Percentiles rank a stretch among this genome's conserved stretches.
Conservation (phyloP, 2,113 vertebrate species). For the Melanostigma gelatinosum region DNA sequence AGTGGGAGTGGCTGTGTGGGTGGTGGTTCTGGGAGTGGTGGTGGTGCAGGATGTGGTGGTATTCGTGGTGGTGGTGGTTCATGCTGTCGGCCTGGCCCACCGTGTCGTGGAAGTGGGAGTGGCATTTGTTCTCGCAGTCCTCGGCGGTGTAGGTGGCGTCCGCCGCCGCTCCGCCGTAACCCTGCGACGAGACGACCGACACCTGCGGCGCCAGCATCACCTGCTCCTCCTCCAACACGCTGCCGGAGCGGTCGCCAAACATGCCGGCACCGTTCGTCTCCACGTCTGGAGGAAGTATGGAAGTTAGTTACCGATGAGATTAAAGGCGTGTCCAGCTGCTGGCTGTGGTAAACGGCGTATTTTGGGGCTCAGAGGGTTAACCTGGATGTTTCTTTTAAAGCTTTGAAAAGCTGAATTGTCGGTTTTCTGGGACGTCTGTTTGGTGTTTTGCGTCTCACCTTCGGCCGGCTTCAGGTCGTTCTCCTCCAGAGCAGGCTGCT, state of each 20-base stretch:
- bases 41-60: constrained; percentile 98
- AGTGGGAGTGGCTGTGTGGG: constrained; percentile 95
- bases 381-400: no score
- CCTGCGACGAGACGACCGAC: constrained; percentile 76
- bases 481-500: constrained; percentile 87
- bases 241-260: constrained; percentile 79
- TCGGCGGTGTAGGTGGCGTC: constrained; percentile 85
- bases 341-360: no score
- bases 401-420: no score
- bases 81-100: constrained; percentile 92
- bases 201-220: constrained; percentile 91
- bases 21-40: constrained; percentile 99
- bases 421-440: not conserved
- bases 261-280: constrained; percentile 78
- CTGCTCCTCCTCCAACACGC: constrained; percentile 91
- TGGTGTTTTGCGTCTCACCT: constrained; percentile 78
- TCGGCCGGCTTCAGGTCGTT: constrained; percentile 84
- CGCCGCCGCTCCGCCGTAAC: constrained; percentile 65
- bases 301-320: no score
- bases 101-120: constrained; percentile 97
- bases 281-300: constrained; percentile 59
- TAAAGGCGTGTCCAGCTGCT: no score
- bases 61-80: constrained; percentile 97
- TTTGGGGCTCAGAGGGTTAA: no score
- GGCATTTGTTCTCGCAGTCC: constrained; percentile 97